Base-by-base conservation (phyloP, 2,888 invertebrate genomes). In the Aromia moschata region DNA sequence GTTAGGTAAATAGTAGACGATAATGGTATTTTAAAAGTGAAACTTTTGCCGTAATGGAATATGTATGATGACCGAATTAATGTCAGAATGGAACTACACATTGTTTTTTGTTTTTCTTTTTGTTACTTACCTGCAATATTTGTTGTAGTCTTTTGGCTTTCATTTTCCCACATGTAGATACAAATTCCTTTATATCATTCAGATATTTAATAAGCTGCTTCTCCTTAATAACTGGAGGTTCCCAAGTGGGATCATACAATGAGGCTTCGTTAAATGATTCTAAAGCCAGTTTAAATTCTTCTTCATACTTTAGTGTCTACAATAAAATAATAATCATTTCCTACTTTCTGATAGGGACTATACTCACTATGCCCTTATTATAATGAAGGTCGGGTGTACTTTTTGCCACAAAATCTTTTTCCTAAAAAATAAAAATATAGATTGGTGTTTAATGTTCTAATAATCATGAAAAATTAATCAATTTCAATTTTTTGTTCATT, bases 341-440 rank as follows among this genome's bases (percentile, higher is more conserved):
- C n/a, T 30, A 44, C 1, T 9, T 7, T 14, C 9, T 7, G 17
- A 56, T 2, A 53, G 31, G 30, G 30, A 59, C n/a, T n/a, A 41
- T 33, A 85, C 89, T 87, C 82, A 94, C 93, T 74, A 91, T 86
- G 58, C 89, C 92, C 82, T 90, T 90, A 80, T 94, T 94, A 76
- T 89, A 93, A 81, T 91, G 90, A 41, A 94, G 83, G 80, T 94
- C 93, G 0, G 93, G 88, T 68, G 89, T 90, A 60, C 87, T 88
- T 73, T 83, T 86, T 0, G 92, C 89, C 1, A 89, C 82, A 0
- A 87, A 82, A 76, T 93, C 88, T 76, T 86, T 87, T 76, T 89
- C 89, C 88, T 89, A 75, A 17, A 78, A 77, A 58, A 62, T 64
- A 64, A 59, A 66, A 5, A 9, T 25, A 25, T 25, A 9, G n/a